These are phyloP conservation scores for Plagiodera versicolora DNA, from an alignment of 2,888 invertebrate genomes.

Conservation along the genomic window DNA sequence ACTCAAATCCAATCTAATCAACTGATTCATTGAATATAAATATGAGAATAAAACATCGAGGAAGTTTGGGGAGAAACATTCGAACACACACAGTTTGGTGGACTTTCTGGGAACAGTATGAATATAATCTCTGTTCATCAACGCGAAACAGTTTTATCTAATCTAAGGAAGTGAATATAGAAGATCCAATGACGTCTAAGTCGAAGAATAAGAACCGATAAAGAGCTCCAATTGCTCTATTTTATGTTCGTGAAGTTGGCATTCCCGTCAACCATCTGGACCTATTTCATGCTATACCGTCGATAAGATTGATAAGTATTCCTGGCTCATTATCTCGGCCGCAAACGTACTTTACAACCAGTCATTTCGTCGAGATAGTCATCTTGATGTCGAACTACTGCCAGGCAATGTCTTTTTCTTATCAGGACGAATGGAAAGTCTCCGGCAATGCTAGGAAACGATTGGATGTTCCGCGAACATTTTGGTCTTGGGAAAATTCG, in stretches of 20 bases:
- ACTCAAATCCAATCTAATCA: too few species aligned
- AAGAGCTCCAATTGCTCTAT: neutral
- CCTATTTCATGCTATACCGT: neutral
- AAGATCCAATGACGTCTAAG: neutral
- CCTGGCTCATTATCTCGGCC: constrained; percentile 1
- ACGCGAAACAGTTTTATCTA: neutral
- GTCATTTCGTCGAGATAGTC: constrained; percentile 26
- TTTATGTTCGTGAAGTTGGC: neutral
- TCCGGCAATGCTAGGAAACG: constrained; percentile 9
- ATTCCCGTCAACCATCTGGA: neutral
- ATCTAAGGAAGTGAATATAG: neutral
- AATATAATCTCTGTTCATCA: too few species aligned
- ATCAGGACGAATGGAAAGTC: constrained; percentile 26
- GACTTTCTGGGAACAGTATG: too few species aligned
- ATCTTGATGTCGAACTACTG: constrained; percentile 26
- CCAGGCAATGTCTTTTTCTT: constrained; percentile 23
- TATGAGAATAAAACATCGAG: too few species aligned
- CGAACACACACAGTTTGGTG: too few species aligned
- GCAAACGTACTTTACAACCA: constrained; percentile 19
- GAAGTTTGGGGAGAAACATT: too few species aligned
- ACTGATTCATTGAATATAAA: too few species aligned
- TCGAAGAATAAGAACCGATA: neutral
- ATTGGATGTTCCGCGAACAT: too few species aligned
- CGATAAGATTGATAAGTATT: neutral
- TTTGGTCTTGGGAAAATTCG: too few species aligned